Evolutionary conservation across 2,888 invertebrate species (phyloP).

Genomic region (Dynastes tityus): DNA sequence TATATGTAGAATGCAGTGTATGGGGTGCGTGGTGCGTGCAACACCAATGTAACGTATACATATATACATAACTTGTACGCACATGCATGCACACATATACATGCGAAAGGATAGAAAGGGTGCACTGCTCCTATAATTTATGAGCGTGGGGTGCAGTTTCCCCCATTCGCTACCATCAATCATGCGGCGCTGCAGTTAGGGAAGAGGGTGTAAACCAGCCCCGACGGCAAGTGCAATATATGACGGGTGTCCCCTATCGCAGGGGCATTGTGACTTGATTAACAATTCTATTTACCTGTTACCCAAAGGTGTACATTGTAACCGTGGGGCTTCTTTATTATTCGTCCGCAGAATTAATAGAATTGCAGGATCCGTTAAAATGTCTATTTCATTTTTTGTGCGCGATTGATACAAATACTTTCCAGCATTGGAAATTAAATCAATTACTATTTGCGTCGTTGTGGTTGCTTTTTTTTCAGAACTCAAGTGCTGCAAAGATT

Average conservation of each 20-base stretch:
- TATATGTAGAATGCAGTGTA: slow-evolving; percentile 31
- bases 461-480: too few relatives aligned
- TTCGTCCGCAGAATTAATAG: slow-evolving; percentile 29
- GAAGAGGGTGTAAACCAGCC: slow-evolving; percentile 53
- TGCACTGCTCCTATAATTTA: slow-evolving; percentile 66
- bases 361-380: slow-evolving; percentile 14
- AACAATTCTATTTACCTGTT: slow-evolving; percentile 56
- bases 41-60: slow-evolving; percentile 28
- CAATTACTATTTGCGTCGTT: too few relatives aligned
- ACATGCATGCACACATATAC: slow-evolving; percentile 4
- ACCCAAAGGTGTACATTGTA: slow-evolving; percentile 47
- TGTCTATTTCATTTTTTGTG: background rate
- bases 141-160: slow-evolving; percentile 68
- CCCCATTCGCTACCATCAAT: slow-evolving; percentile 69
- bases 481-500: too few relatives aligned
- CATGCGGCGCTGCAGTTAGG: slow-evolving; percentile 67
- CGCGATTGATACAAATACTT: too few relatives aligned
- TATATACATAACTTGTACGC: slow-evolving; percentile 28
- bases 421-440: too few relatives aligned
- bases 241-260: slow-evolving; percentile 59
- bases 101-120: slow-evolving; percentile 63
- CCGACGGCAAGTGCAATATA: slow-evolving; percentile 66
- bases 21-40: slow-evolving; percentile 44
- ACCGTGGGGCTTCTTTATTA: slow-evolving; percentile 44
- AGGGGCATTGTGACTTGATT: slow-evolving; percentile 53